Percentiles rank a stretch among this genome's conserved stretches.
Evolutionary conservation across 2,888 invertebrate genomes (phyloP).

Genomic region (Ophion costatus): DNA sequence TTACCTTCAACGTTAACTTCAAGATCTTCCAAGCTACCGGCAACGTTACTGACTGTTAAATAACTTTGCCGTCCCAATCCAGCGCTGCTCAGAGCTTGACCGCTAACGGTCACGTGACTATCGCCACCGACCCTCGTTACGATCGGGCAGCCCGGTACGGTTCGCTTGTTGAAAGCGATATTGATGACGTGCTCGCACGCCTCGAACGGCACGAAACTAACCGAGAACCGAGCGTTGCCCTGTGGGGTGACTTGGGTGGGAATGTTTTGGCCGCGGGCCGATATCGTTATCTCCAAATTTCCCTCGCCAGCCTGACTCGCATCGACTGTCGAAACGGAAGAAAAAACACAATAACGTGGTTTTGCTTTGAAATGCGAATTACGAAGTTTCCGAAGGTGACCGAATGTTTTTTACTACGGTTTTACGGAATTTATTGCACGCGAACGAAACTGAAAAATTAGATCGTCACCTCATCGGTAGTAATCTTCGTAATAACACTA

Average conservation of each 20-base stretch:
- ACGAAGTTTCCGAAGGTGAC: no score
- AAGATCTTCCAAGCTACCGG: conserved; percentile 95
- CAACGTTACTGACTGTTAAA: conserved; percentile 87
- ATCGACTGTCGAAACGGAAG: conserved; percentile 87
- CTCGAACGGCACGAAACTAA: conserved; percentile 97
- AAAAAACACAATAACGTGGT: no score
- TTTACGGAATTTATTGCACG: no score
- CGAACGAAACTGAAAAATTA: no score
- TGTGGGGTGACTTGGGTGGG: conserved; percentile 98
- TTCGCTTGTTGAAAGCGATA: conserved; percentile 98
- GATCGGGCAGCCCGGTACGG: conserved; percentile 95
- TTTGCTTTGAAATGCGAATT: no score
- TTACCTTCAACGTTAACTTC: conserved; percentile 98
- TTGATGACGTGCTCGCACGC: conserved; percentile 97
- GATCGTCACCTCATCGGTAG: no score
- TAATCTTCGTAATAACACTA: no score
- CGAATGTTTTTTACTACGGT: no score
- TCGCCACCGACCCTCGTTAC: conserved; percentile 90
- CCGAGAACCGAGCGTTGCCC: conserved; percentile 95
- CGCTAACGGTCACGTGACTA: conserved; percentile 86
- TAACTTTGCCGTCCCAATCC: conserved; percentile 82
- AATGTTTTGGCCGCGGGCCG: conserved; percentile 95
- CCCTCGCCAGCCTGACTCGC: conserved; percentile 99
- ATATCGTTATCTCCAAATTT: conserved; percentile 98
- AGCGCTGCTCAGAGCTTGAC: conserved; percentile 85